Evolutionary conservation across 2,888 invertebrate species (phyloP), one percentile per base, ranked within the genome.

Genomic region (Acanthosepion pharaonis): DNA sequence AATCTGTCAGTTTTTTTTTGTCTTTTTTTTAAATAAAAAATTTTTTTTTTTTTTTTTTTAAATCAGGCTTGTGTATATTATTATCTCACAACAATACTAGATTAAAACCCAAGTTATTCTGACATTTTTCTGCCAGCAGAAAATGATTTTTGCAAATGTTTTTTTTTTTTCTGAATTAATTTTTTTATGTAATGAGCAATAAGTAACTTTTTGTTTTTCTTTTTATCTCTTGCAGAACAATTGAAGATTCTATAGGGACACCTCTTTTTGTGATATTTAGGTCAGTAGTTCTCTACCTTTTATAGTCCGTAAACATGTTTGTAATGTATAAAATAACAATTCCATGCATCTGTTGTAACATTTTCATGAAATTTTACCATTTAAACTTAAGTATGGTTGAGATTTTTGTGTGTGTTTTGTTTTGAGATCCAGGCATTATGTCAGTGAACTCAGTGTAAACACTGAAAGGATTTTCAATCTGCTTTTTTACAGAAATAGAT

Each of bases 241-340:
- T 98, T 95, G 98, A 98, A 96, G 98, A 98, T 97, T 98, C 98
- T 96, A 98, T 98, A 96, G 98, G 98, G 96, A 98, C 98, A 78
- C 99, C 99, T 94, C 97, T 99, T 96, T 99, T 99, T 97, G 98
- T 99, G 42, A 98, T 99, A 98, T 99, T 99, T 97, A 96, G 97
- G 97, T 97, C 95, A 95, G 96, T 95, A 93, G 23, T 49, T 49
- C 6, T 92, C 48, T 6, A 15, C 15, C 8, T 5, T 55, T 91
- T 6, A 28, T 25, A 28, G 49, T 51, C 49, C 18, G 5, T 25
- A 15, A 92, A 48, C 25, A 23, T 48, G 9, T 23, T 33, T 33
- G 8, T 20, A 91, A 91, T 91, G 20, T 48, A 91, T n/a, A 6
- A 11, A 4, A 55, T 15, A 11, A 51, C 8, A 11, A 11, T 51